Conservation (phyloP, 2,888 invertebrate species). For the Corythucha ciliata region DNA sequence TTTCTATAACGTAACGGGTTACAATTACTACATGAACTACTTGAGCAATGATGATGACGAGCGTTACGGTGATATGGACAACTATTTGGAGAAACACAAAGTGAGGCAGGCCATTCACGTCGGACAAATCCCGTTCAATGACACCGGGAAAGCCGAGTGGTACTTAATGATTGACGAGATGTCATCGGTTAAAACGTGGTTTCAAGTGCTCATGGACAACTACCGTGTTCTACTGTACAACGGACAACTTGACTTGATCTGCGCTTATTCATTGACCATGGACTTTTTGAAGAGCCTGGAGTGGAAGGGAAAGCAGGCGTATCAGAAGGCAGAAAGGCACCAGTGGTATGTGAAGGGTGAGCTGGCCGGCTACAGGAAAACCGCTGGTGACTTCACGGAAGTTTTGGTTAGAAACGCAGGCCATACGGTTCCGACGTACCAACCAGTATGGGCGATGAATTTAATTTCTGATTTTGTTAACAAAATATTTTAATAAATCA, state of each 20-base stretch:
- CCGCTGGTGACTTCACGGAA: conserved; percentile 56
- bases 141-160: conserved; percentile 55
- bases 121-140: conserved; percentile 64
- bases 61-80: conserved; percentile 41
- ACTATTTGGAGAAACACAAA: conserved; percentile 29
- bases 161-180: conserved; percentile 67
- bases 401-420: conserved; percentile 69
- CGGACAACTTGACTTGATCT: conserved; percentile 88
- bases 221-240: conserved; percentile 76
- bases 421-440: conserved; percentile 72
- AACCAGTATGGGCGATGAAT: conserved; percentile 66
- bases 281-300: conserved; percentile 64
- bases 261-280: conserved; percentile 75
- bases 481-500: too few species aligned
- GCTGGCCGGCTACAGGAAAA: conserved; percentile 67
- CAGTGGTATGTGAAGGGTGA: conserved; percentile 52
- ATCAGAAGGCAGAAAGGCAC: conserved; percentile 54
- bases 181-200: conserved; percentile 66
- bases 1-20: conserved; percentile 66
- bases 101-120: conserved; percentile 61
- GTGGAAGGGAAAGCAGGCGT: conserved; percentile 57
- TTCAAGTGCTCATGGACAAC: conserved; percentile 56
- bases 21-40: conserved; percentile 65
- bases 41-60: conserved; percentile 42
- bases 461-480: conserved; percentile 54